These are phyloP conservation scores for Drosophila bocki DNA, from an alignment of 1,140 invertebrate genomes.

Conservation along the genomic window DNA sequence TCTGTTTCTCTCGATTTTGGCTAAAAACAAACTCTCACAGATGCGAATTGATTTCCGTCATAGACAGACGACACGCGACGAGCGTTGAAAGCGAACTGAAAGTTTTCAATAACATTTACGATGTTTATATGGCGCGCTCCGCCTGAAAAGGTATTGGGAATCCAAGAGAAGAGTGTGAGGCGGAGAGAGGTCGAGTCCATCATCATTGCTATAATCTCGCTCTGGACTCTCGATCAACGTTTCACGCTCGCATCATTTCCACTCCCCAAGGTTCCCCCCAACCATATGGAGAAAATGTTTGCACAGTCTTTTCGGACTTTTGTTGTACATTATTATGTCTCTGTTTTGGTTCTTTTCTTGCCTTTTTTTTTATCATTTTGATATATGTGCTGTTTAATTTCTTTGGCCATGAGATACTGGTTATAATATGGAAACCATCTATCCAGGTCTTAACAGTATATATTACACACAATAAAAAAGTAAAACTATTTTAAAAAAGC, in stretches of 20 bases:
- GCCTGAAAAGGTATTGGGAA: slow-evolving; percentile 8
- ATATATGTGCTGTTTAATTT: background rate
- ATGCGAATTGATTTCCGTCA: slow-evolving; percentile 16
- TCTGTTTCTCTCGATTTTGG: slow-evolving; percentile 7
- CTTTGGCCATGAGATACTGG: too few relatives aligned
- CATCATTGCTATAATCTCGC: slow-evolving; percentile 11
- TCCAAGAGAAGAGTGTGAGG: slow-evolving; percentile 16
- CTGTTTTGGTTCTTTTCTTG: background rate
- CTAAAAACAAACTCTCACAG: slow-evolving; percentile 2
- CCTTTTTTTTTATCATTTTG: background rate
- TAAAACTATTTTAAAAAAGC: too few relatives aligned
- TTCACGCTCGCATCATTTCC: slow-evolving; percentile 32
- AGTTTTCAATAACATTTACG: slow-evolving; percentile 75
- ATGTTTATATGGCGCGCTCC: slow-evolving; percentile 64
- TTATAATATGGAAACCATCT: too few relatives aligned
- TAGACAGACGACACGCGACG: slow-evolving; percentile 56
- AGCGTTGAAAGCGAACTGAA: slow-evolving; percentile 76
- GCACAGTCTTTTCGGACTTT: slow-evolving; percentile 20
- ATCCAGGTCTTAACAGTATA: too few relatives aligned
- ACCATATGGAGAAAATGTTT: slow-evolving; percentile 38
- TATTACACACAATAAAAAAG: too few relatives aligned
- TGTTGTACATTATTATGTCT: slow-evolving; percentile 17
- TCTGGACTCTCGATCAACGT: slow-evolving; percentile 25
- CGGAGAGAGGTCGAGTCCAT: slow-evolving; percentile 10
- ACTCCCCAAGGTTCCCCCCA: slow-evolving; percentile 22